Percentiles rank a stretch among this genome's conserved stretches.
Conservation (phyloP, 2,797 vertebrate species). For the Halcyon smyrnensis region DNA sequence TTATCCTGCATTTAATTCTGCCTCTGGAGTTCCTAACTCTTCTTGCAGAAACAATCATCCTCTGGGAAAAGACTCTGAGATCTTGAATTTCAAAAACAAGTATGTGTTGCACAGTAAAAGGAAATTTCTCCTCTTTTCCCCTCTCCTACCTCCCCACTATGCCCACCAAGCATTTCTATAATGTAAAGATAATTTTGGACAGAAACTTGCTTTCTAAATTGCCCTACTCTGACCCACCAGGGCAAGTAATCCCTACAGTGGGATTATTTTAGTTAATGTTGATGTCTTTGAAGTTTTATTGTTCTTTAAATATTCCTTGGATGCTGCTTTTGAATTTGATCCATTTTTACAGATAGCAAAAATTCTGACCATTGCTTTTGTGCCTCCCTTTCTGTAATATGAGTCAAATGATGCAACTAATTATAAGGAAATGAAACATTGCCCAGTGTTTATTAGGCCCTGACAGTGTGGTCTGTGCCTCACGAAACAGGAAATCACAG, state of each 20-base stretch:
- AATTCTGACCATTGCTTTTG: background rate
- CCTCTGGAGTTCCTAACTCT: background rate
- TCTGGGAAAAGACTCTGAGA: background rate
- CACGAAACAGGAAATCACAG: conserved; percentile 24
- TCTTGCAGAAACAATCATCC: background rate
- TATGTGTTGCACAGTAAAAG: background rate
- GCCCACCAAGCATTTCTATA: background rate
- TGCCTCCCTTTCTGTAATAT: background rate
- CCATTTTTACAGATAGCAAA: background rate
- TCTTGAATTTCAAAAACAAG: background rate
- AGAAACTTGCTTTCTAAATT: background rate
- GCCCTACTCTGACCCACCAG: background rate
- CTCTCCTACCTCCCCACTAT: background rate
- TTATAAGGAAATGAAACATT: conserved; percentile 28
- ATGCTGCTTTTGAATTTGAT: background rate
- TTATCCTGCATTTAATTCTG: background rate
- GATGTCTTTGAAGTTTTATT: background rate
- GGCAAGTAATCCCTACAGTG: background rate
- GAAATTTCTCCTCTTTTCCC: background rate
- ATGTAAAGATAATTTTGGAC: background rate
- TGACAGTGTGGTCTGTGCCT: background rate
- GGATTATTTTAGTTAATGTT: background rate
- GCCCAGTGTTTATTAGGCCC: background rate
- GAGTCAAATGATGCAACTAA: conserved; percentile 39
- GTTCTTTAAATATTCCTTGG: conserved; percentile 10